Base-by-base conservation (phyloP, 2,888 invertebrate genomes). In the Venusia cambrica region DNA sequence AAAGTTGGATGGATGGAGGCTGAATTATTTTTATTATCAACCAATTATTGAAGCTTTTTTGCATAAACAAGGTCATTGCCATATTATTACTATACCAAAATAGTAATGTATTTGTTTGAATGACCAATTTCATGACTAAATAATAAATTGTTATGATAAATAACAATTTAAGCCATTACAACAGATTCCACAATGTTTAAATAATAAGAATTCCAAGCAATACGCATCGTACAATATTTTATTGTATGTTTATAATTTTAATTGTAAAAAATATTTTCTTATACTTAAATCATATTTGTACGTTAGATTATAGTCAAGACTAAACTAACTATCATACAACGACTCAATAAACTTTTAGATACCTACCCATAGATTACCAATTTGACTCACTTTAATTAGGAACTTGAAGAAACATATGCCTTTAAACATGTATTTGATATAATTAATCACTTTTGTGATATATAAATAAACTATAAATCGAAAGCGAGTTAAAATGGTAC, bases 151-250 rank as follows among this genome's bases (percentile, higher is more conserved):
- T 44, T 12, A 35, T 5, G 15, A 26, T n/a, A n/a, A n/a, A n/a
- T n/a, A n/a, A n/a, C n/a, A n/a, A n/a, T n/a, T n/a, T n/a, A n/a
- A n/a, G n/a, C n/a, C n/a, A n/a, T n/a, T n/a, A n/a, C n/a, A n/a
- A n/a, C 63, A 69, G 62, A 72, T 51, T 51, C 55, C 38, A n/a
- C n/a, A n/a, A n/a, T n/a, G 45, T 50, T 61, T 60, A 44, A 34
- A 49, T 54, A 66, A 63, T 68, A 71, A 51, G 64, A 64, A 66
- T 55, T 61, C 48, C 72, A 78, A 83, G 83, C 78, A 83, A 83
- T 81, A 83, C 64, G 31, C 27, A 22, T 14, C 18, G 19, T 47
- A 30, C 21, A 29, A 37, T 32, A 32, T 45, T 22, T 30, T 17
- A 18, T 38, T 21, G 10, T 28, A 8, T 30, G 30, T 34, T 21